A percentile compares a stretch with the other conserved stretches of the same genome.
Evolutionary conservation across 2,888 invertebrate genomes (phyloP).

Genomic region (Syrphus vitripennis): DNA sequence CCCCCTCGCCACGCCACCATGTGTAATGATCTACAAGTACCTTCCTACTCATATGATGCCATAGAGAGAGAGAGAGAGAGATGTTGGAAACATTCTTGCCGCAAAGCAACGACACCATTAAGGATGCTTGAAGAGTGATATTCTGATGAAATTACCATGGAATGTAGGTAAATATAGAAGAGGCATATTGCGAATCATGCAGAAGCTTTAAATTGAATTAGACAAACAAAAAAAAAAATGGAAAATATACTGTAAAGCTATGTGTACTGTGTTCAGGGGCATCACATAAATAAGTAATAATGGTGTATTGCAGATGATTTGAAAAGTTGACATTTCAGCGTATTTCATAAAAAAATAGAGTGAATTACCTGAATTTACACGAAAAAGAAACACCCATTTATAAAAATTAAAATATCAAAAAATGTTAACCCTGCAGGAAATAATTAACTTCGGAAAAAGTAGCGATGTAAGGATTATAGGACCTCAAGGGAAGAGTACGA

Average conservation of each 20-base stretch:
- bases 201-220: slow-evolving; percentile 20
- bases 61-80: background rate
- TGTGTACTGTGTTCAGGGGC: background rate
- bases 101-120: slow-evolving; percentile 66
- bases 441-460: no score
- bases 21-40: slow-evolving; percentile 52
- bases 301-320: background rate
- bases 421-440: no score
- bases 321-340: background rate
- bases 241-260: background rate
- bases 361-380: background rate
- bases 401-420: no score
- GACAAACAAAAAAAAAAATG: background rate
- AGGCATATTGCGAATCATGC: background rate
- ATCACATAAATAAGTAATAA: background rate
- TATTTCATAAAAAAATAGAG: no score
- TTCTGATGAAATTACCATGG: slow-evolving; percentile 59
- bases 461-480: no score
- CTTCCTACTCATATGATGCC: background rate
- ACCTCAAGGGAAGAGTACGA: no score
- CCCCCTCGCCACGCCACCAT: slow-evolving; percentile 30
- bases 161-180: slow-evolving; percentile 44
- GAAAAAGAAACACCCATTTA: no score
- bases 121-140: slow-evolving; percentile 62
- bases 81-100: slow-evolving; percentile 3